phyloP scores from a whole-genome alignment of 2,113 vertebrate genomes.

The Mobula birostris region DNA sequence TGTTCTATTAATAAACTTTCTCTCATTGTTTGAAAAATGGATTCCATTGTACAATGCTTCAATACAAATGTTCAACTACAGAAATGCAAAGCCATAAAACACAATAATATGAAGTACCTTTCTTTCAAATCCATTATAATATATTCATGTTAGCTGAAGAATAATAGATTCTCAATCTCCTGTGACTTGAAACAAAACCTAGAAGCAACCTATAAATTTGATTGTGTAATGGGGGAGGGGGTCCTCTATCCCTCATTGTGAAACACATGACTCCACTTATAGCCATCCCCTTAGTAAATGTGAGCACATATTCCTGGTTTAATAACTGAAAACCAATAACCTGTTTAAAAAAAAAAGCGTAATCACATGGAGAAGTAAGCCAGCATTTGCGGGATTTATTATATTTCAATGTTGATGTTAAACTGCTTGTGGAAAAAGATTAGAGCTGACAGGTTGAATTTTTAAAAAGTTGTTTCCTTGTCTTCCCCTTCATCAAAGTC shows the following conservation, averaged over 20 bases:
- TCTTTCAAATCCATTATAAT: background rate
- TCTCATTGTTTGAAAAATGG: background rate
- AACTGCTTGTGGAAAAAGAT: background rate
- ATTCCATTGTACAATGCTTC: background rate
- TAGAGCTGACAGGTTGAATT: background rate
- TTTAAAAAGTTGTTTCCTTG: background rate
- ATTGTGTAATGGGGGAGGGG: background rate
- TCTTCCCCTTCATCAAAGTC: background rate
- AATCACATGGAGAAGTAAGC: background rate
- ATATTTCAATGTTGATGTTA: background rate
- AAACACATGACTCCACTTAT: background rate
- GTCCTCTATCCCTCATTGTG: background rate
- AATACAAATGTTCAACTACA: background rate
- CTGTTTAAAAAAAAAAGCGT: background rate
- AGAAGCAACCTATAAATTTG: conserved; percentile 20
- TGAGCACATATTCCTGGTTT: background rate
- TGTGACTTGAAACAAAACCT: background rate
- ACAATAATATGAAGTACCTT: background rate
- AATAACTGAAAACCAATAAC: background rate
- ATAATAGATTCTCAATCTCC: background rate
- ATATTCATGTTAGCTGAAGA: background rate
- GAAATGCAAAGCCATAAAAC: background rate
- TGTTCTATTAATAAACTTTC: background rate
- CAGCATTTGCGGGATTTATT: background rate
- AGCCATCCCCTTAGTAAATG: background rate